Percentiles rank a stretch among this genome's conserved stretches.
Conservation (phyloP, 2,888 invertebrate species). For the Mellilla xanthometata region DNA sequence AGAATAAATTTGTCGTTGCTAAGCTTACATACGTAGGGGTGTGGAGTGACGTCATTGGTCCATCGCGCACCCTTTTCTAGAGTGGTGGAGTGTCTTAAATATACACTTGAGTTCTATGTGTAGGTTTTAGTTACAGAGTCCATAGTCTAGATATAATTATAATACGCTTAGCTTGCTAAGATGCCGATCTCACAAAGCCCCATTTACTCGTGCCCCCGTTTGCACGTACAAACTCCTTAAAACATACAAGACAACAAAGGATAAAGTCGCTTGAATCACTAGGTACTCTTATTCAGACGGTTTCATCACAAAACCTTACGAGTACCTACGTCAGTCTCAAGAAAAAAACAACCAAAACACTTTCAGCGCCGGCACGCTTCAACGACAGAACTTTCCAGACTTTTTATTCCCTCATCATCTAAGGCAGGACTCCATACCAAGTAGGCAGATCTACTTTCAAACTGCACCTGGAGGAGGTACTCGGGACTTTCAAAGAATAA, state of each 20-base stretch:
- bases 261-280: too few relatives aligned
- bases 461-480: slow-evolving; percentile 17
- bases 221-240: too few relatives aligned
- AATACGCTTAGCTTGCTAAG: too few relatives aligned
- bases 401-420: slow-evolving; percentile 1
- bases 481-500: slow-evolving; percentile 47
- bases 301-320: too few relatives aligned
- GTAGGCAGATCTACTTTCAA: slow-evolving; percentile 16
- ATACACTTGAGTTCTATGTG: slow-evolving; percentile 19
- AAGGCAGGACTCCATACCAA: slow-evolving; percentile 19
- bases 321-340: neutral
- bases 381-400: slow-evolving; percentile 5
- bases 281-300: too few relatives aligned
- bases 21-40: slow-evolving; percentile 42
- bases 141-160: too few relatives aligned
- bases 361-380: neutral
- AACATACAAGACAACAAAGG: too few relatives aligned
- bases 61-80: slow-evolving; percentile 60
- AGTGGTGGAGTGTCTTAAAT: slow-evolving; percentile 29
- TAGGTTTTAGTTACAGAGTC: too few relatives aligned
- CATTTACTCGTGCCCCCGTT: too few relatives aligned
- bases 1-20: neutral
- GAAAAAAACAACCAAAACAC: neutral
- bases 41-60: slow-evolving; percentile 68
- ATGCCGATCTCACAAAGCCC: too few relatives aligned